Evolutionary conservation across 1,140 invertebrate genomes (phyloP).

Genomic region (Heterodera carotae): DNA sequence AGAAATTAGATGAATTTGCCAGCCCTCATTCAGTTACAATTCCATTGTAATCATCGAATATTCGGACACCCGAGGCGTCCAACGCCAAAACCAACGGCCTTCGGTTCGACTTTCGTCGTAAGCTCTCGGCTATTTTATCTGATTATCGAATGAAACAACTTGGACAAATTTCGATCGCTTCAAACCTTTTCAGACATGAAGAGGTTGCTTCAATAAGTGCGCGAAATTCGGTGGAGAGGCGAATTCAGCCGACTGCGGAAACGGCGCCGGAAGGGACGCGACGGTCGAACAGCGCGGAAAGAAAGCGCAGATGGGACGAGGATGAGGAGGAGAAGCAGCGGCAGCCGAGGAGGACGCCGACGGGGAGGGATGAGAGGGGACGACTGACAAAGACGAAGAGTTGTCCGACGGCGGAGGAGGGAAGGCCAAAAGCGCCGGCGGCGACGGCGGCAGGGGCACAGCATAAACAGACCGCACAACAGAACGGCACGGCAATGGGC

Average conservation of each 20-base stretch:
- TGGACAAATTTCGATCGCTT: too few relatives aligned
- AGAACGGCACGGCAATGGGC: constrained; percentile 8
- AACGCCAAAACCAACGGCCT: constrained; percentile 38
- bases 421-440: background rate
- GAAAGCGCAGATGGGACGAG: background rate
- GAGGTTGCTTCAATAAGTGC: constrained; percentile 25
- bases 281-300: background rate
- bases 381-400: constrained; percentile 13
- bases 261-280: constrained; percentile 7
- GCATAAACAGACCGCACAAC: background rate
- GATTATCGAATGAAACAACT: too few relatives aligned
- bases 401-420: background rate
- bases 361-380: background rate
- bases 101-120: constrained; percentile 56
- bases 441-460: background rate
- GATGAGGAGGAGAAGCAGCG: background rate
- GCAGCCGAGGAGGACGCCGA: too few relatives aligned
- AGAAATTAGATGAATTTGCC: background rate
- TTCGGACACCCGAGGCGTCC: constrained; percentile 39
- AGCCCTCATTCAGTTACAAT: constrained; percentile 34
- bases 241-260: background rate
- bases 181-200: constrained; percentile 8
- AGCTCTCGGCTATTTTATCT: constrained; percentile 6
- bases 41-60: constrained; percentile 59
- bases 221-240: constrained; percentile 26